Conservation (phyloP, 1,140 invertebrate genomes). For the Lepidurus apus region DNA sequence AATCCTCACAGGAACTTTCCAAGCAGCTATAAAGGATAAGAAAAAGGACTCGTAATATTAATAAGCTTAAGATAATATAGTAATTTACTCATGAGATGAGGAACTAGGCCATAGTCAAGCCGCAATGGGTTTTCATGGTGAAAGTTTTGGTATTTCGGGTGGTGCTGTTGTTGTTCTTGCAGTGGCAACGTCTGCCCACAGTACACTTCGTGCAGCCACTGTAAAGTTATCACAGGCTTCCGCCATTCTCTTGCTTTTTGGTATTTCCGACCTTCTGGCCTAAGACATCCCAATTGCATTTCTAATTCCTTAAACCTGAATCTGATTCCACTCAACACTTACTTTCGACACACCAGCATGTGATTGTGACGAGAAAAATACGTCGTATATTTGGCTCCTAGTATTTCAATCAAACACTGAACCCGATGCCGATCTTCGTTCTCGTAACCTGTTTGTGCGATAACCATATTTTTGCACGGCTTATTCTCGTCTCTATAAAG, state of each 20-base stretch:
- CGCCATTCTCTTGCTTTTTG: slow-evolving; percentile 82
- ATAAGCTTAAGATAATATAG: slow-evolving; percentile 11
- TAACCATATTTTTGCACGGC: slow-evolving; percentile 57
- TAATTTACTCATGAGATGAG: slow-evolving; percentile 64
- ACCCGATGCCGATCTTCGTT: slow-evolving; percentile 71
- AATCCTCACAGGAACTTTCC: slow-evolving; percentile 86
- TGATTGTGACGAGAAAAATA: slow-evolving; percentile 55
- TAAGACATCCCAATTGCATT: slow-evolving; percentile 44
- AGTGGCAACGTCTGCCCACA: slow-evolving; percentile 79
- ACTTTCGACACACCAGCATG: slow-evolving; percentile 59
- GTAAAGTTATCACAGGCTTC: slow-evolving; percentile 77
- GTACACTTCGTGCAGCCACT: slow-evolving; percentile 89
- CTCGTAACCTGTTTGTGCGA: slow-evolving; percentile 78
- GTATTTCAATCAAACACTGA: slow-evolving; percentile 73
- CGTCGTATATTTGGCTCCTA: slow-evolving; percentile 73
- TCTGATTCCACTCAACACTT: slow-evolving; percentile 30
- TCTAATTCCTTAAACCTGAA: background rate
- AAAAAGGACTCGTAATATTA: slow-evolving; percentile 28
- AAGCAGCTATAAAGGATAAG: slow-evolving; percentile 61
- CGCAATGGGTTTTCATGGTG: slow-evolving; percentile 70
- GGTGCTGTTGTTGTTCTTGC: slow-evolving; percentile 61
- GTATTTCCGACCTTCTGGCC: slow-evolving; percentile 80
- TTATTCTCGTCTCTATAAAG: slow-evolving; percentile 48
- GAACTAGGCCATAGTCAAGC: slow-evolving; percentile 77
- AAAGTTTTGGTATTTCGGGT: slow-evolving; percentile 81